Evolutionary conservation across 2,113 vertebrate genomes (phyloP).

Genomic region (Hydrolagus affinis): DNA sequence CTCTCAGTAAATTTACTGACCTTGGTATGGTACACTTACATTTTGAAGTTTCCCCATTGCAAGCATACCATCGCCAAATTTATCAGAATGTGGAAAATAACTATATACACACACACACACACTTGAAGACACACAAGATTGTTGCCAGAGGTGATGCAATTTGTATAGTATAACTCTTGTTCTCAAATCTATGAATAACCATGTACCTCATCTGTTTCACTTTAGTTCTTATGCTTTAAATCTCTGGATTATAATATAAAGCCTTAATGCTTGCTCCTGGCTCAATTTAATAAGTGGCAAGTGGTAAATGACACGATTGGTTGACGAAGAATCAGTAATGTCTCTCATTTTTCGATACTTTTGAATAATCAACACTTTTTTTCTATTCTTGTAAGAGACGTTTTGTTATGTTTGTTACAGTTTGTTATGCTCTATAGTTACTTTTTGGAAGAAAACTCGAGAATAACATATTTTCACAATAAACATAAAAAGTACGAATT

Average conservation of each 20-base stretch:
- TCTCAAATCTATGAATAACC: neutral
- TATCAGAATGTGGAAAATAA: too few species aligned
- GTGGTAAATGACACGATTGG: neutral
- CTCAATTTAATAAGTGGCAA: neutral
- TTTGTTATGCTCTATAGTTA: neutral
- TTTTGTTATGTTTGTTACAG: neutral
- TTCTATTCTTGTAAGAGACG: neutral
- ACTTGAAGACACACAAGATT: neutral
- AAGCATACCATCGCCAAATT: too few species aligned
- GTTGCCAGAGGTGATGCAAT: neutral
- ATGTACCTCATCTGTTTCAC: too few species aligned
- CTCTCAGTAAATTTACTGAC: too few species aligned
- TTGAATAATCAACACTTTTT: neutral
- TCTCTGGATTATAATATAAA: neutral
- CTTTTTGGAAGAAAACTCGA: neutral
- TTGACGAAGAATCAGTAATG: neutral
- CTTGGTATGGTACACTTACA: too few species aligned
- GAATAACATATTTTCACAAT: neutral
- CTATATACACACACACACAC: too few species aligned
- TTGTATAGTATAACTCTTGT: neutral
- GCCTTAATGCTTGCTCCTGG: neutral
- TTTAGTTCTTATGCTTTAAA: neutral
- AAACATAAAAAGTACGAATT: neutral
- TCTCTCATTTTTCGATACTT: neutral
- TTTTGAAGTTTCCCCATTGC: too few species aligned